Evolutionary conservation across 2,797 vertebrate species (phyloP).

Genomic region (Trichosurus vulpecula): DNA sequence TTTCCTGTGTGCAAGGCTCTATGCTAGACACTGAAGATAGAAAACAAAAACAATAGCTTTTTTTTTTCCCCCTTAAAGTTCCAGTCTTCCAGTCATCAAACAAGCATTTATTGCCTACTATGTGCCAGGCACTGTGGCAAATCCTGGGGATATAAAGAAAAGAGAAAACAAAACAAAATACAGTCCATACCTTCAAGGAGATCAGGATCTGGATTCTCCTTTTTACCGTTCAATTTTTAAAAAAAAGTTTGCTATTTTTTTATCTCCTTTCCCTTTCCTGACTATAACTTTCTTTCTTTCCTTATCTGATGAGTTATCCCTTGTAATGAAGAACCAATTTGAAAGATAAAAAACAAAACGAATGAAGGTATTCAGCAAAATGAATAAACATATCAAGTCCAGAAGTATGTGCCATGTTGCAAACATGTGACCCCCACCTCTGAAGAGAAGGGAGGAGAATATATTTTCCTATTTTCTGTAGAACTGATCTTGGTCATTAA

Average conservation of each 20-base stretch:
- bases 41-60: no score
- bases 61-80: not conserved
- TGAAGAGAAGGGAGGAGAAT: not conserved
- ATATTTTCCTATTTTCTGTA: not conserved
- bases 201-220: not conserved
- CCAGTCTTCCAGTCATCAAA: not conserved
- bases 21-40: not conserved
- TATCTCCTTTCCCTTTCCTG: not conserved
- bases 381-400: not conserved
- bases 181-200: not conserved
- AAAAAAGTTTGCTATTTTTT: not conserved
- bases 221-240: not conserved
- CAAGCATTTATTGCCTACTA: not conserved
- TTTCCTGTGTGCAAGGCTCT: not conserved
- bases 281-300: not conserved
- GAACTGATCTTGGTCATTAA: not conserved
- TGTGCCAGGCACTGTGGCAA: not conserved
- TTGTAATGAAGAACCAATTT: not conserved
- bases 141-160: not conserved
- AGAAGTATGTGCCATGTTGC: not conserved
- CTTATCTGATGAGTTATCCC: not conserved
- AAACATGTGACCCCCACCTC: not conserved
- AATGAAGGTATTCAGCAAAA: not conserved
- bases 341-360: not conserved
- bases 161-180: not conserved